A percentile compares a stretch with the other conserved stretches of the same genome.
phyloP scores from a whole-genome alignment of 2,888 invertebrate species.

The Sepioteuthis lessoniana region DNA sequence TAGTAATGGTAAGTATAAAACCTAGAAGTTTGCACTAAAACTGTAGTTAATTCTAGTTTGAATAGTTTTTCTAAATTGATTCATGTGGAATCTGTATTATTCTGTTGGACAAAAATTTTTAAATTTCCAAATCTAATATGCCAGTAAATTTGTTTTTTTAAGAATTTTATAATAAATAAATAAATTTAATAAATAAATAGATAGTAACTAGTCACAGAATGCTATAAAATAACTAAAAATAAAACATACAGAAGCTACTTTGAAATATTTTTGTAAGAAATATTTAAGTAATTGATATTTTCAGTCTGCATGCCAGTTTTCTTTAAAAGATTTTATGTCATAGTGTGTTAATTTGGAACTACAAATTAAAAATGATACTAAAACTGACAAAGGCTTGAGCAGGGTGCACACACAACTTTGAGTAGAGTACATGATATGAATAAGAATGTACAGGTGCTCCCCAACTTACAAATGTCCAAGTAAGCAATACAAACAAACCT shows the following conservation, averaged over 20 bases:
- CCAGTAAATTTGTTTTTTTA: too few relatives aligned
- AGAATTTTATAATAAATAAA: too few relatives aligned
- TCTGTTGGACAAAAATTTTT: background rate
- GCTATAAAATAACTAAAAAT: background rate
- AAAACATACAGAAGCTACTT: background rate
- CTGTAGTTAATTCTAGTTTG: background rate
- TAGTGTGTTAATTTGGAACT: background rate
- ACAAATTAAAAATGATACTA: background rate
- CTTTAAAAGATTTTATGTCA: background rate
- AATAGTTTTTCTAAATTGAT: background rate
- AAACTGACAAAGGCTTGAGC: background rate
- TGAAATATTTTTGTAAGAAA: background rate
- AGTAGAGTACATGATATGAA: background rate
- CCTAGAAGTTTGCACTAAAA: background rate
- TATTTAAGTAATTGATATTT: background rate
- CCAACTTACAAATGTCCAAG: too few relatives aligned
- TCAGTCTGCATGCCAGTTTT: background rate
- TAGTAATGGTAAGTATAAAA: background rate
- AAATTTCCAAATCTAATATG: too few relatives aligned
- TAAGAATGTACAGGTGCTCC: background rate
- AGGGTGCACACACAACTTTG: background rate
- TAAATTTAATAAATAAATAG: background rate
- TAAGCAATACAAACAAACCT: too few relatives aligned
- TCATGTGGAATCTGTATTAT: background rate
- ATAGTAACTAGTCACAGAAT: background rate